phyloP scores from a whole-genome alignment of 2,113 vertebrate genomes.

The Petroica traversi region DNA sequence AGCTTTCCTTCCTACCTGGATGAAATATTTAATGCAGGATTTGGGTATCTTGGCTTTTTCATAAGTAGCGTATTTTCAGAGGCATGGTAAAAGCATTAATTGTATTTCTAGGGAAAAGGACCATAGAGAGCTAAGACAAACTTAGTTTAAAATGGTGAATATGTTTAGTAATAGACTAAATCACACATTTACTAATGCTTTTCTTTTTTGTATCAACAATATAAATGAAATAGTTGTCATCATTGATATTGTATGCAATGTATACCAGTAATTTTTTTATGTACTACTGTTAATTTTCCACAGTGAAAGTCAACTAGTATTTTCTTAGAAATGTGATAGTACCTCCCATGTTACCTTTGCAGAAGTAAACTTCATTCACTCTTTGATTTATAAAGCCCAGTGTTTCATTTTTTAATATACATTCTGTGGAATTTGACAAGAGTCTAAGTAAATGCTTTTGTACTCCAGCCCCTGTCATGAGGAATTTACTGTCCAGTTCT shows the following conservation, averaged over 20 bases:
- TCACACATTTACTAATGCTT: neutral
- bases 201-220: neutral
- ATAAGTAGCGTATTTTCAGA: neutral
- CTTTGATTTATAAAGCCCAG: neutral
- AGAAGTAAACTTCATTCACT: neutral
- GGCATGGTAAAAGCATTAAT: neutral
- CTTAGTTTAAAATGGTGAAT: neutral
- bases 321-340: neutral
- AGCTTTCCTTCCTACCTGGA: neutral
- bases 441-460: neutral
- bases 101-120: neutral
- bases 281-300: neutral
- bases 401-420: neutral
- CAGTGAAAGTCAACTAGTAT: neutral
- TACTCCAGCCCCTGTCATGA: neutral
- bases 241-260: neutral
- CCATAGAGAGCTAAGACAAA: neutral
- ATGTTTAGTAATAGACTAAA: neutral
- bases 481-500: neutral
- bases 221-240: neutral
- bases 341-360: neutral
- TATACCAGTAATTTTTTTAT: neutral
- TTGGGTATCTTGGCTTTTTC: neutral
- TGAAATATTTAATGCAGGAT: neutral
- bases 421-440: neutral